These are phyloP conservation scores for Sebastes matsubarae DNA, from an alignment of 2,797 vertebrate genomes.

Conservation along the genomic window DNA sequence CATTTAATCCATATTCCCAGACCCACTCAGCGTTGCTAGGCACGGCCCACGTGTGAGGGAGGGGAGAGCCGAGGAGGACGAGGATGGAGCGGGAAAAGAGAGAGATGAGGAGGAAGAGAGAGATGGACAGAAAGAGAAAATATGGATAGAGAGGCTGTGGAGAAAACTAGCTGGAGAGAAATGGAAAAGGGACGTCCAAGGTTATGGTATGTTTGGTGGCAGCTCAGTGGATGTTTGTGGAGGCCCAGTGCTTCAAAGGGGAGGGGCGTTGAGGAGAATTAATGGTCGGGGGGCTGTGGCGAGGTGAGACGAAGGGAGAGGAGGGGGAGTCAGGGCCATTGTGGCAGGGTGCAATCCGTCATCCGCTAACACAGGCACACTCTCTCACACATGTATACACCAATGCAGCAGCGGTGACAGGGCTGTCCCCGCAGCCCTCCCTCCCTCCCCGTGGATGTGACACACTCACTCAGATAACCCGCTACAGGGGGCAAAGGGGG, in stretches of 20 bases:
- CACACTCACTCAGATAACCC: constrained; percentile 75
- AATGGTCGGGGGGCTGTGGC: constrained; percentile 56
- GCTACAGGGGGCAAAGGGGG: constrained; percentile 55
- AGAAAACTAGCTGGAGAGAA: constrained; percentile 14
- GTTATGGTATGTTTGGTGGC: constrained; percentile 64
- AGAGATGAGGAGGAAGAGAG: constrained; percentile 3
- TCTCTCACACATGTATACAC: constrained; percentile 37
- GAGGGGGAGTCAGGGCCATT: constrained; percentile 59
- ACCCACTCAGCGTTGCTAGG: constrained; percentile 42
- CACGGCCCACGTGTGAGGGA: constrained; percentile 34
- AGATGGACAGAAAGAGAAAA: background rate
- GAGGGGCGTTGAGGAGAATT: constrained; percentile 59
- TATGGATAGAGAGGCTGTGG: constrained; percentile 17
- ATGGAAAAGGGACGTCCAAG: constrained; percentile 51
- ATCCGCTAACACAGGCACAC: constrained; percentile 56
- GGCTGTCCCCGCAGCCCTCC: constrained; percentile 51
- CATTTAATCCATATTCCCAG: constrained; percentile 78
- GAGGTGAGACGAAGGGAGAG: constrained; percentile 47
- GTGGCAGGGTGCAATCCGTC: constrained; percentile 75
- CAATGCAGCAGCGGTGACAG: constrained; percentile 45
- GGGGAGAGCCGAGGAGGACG: constrained; percentile 18
- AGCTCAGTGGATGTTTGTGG: constrained; percentile 64
- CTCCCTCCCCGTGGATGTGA: constrained; percentile 60
- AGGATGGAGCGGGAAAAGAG: constrained; percentile 10
- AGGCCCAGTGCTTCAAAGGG: constrained; percentile 54